Conservation (phyloP, 2,888 invertebrate species). For the Girardia tigrina region DNA sequence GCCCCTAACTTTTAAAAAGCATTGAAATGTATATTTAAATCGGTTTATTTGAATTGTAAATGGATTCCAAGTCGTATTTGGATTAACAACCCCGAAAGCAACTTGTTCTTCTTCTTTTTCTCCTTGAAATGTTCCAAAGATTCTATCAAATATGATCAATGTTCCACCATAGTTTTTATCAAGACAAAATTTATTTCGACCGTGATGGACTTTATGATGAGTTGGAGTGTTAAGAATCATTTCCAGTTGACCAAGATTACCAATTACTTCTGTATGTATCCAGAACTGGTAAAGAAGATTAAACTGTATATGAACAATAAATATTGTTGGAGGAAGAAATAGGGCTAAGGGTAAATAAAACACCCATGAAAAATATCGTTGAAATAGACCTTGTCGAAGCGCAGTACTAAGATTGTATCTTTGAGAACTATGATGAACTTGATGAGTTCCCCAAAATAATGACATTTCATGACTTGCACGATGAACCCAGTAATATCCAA, state of each 20-base stretch:
- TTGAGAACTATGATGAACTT: too few relatives aligned
- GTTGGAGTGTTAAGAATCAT: conserved; percentile 66
- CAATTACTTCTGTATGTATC: conserved; percentile 70
- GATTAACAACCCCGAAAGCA: conserved; percentile 69
- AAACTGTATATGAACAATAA: too few relatives aligned
- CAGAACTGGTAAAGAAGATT: conserved; percentile 80
- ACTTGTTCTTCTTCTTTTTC: conserved; percentile 62
- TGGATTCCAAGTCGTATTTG: conserved; percentile 67
- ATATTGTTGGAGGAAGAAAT: too few relatives aligned
- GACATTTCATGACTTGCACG: too few relatives aligned
- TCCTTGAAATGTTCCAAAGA: conserved; percentile 61
- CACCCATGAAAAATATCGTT: too few relatives aligned
- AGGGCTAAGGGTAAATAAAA: too few relatives aligned
- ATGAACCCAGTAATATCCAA: too few relatives aligned
- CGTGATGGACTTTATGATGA: conserved; percentile 63
- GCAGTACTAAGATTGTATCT: too few relatives aligned
- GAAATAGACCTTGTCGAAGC: too few relatives aligned
- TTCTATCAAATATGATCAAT: conserved; percentile 66
- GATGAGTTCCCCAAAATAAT: too few relatives aligned
- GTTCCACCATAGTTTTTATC: conserved; percentile 83
- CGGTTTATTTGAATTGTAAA: conserved; percentile 64
- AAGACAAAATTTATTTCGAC: conserved; percentile 71
- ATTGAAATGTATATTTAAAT: conserved; percentile 59
- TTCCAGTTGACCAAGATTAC: conserved; percentile 68
- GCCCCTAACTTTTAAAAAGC: conserved; percentile 55